Evolutionary conservation across 2,888 invertebrate species (phyloP).

Genomic region (Mimachlamys varia): DNA sequence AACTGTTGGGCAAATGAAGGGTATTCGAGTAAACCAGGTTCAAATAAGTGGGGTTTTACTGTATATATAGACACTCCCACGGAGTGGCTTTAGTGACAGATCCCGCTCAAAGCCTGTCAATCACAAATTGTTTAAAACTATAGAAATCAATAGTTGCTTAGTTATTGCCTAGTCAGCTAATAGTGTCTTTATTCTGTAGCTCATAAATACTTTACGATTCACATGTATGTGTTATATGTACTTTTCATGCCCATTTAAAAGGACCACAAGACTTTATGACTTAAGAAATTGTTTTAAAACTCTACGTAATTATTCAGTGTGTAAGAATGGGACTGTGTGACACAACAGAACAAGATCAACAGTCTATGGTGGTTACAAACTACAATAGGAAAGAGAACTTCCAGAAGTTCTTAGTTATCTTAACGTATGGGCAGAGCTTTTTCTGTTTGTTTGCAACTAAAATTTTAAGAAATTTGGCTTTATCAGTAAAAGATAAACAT

Average conservation of each 20-base stretch:
- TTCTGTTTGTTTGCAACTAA: too few species aligned
- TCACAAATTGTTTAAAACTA: constrained; percentile 16
- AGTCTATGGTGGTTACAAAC: too few species aligned
- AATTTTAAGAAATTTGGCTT: too few species aligned
- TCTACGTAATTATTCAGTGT: neutral
- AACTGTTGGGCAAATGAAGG: too few species aligned
- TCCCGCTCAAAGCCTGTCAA: neutral
- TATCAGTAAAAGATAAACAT: too few species aligned
- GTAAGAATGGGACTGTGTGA: neutral
- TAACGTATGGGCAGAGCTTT: too few species aligned
- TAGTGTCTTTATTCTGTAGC: neutral
- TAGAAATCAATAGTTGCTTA: neutral
- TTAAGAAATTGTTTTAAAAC: neutral
- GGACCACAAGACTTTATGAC: neutral
- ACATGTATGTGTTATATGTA: neutral
- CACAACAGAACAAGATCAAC: too few species aligned
- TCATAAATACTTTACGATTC: neutral
- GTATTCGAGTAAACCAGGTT: too few species aligned
- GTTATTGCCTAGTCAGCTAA: neutral
- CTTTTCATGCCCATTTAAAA: neutral
- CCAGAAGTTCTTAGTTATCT: too few species aligned
- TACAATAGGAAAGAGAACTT: too few species aligned
- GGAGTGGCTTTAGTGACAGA: neutral
- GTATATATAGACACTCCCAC: neutral
- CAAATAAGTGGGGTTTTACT: too few species aligned